phyloP scores from a whole-genome alignment of 1,140 invertebrate species.

The Luehdorfia chinensis region DNA sequence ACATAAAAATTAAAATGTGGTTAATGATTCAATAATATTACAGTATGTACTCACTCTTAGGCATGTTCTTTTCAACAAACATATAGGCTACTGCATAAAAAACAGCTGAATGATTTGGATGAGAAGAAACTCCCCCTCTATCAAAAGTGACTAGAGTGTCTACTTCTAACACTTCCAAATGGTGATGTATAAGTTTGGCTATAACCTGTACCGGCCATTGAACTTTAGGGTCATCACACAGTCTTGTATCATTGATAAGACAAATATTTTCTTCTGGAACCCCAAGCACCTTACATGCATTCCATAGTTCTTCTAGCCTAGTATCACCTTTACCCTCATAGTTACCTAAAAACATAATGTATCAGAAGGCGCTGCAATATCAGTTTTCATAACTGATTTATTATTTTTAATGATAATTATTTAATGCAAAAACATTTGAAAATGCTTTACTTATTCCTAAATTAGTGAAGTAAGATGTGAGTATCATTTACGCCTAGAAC shows the following conservation, averaged over 20 bases:
- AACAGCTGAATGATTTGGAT: constrained; percentile 92
- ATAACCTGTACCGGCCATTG: constrained; percentile 87
- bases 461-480: no score
- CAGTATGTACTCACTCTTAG: constrained; percentile 71
- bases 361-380: no score
- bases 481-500: no score
- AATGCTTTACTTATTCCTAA: no score
- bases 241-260: constrained; percentile 81
- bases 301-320: constrained; percentile 87
- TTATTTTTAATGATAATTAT: no score
- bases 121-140: constrained; percentile 91
- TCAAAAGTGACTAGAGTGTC: constrained; percentile 95
- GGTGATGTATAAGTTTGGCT: constrained; percentile 83
- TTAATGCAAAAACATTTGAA: no score
- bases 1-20: no score
- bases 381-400: no score
- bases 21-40: no score
- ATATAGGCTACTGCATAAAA: constrained; percentile 88
- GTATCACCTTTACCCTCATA: constrained; percentile 82
- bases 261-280: constrained; percentile 86
- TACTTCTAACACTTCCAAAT: constrained; percentile 85
- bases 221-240: constrained; percentile 85
- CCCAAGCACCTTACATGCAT: constrained; percentile 87
- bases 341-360: constrained; percentile 81
- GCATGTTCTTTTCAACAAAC: constrained; percentile 85